These are phyloP conservation scores for Caiman crocodilus DNA, from an alignment of 2,797 vertebrate species.

Conservation along the genomic window DNA sequence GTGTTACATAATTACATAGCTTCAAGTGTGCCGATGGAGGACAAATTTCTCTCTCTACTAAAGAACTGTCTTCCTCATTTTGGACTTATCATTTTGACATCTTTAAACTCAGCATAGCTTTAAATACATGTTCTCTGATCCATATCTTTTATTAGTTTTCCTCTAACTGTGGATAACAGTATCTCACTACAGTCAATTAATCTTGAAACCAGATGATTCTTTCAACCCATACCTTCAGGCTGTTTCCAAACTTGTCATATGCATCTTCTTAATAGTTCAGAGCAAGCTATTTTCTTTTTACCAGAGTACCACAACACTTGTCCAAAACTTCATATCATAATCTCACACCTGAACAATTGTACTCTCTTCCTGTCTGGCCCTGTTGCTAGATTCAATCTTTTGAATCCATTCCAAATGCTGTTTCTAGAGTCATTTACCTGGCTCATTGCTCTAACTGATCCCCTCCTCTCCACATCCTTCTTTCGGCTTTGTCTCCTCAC, in stretches of 20 bases:
- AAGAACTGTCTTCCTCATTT: neutral
- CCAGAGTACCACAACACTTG: neutral
- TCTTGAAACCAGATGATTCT: neutral
- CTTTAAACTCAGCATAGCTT: neutral
- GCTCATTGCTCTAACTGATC: neutral
- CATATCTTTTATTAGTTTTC: neutral
- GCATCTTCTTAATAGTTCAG: neutral
- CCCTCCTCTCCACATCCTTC: neutral
- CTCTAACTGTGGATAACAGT: neutral
- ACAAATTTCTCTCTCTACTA: neutral
- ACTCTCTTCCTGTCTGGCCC: neutral
- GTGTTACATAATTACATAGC: neutral
- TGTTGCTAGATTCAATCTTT: neutral
- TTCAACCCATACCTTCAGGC: neutral
- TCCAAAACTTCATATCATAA: neutral
- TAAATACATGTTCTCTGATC: neutral
- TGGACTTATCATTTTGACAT: neutral
- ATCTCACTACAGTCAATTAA: neutral
- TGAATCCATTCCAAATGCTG: neutral
- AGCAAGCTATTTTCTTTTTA: neutral
- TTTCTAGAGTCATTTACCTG: neutral
- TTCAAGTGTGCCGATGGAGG: neutral
- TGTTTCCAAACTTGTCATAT: neutral
- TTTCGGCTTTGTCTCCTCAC: neutral
- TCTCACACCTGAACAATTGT: neutral